A percentile compares a stretch with the other conserved stretches of the same genome.
Evolutionary conservation across 2,888 invertebrate genomes (phyloP).

Genomic region (Rotaria socialis): DNA sequence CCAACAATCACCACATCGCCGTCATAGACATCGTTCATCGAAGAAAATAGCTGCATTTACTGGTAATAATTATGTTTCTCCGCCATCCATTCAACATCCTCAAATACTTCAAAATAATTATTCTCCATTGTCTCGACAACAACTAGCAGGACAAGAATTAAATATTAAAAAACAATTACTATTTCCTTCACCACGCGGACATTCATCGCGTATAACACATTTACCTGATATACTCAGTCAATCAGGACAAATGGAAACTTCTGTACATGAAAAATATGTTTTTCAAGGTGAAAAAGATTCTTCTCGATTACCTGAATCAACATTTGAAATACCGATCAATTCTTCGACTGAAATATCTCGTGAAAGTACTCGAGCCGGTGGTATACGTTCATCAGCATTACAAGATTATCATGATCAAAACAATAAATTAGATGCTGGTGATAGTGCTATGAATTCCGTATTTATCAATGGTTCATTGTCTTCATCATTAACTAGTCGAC

Average conservation of each 20-base stretch:
- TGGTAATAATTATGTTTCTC: background rate
- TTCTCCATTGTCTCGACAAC: background rate
- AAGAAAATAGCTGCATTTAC: background rate
- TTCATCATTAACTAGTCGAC: background rate
- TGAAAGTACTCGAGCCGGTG: background rate
- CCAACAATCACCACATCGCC: background rate
- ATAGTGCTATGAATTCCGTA: background rate
- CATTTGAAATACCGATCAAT: background rate
- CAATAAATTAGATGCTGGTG: background rate
- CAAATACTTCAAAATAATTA: background rate
- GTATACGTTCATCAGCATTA: background rate
- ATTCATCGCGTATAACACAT: background rate
- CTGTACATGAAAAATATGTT: background rate
- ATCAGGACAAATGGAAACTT: background rate
- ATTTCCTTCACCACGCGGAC: background rate
- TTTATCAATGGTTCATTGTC: background rate
- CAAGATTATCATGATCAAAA: background rate
- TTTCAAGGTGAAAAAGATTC: background rate
- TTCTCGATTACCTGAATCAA: background rate
- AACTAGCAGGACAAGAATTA: background rate
- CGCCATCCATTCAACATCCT: background rate
- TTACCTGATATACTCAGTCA: conserved; percentile 13
- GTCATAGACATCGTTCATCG: background rate
- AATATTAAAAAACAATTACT: background rate
- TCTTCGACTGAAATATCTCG: background rate